phyloP scores from a whole-genome alignment of 2,113 vertebrate genomes.

The Chiloscyllium plagiosum region DNA sequence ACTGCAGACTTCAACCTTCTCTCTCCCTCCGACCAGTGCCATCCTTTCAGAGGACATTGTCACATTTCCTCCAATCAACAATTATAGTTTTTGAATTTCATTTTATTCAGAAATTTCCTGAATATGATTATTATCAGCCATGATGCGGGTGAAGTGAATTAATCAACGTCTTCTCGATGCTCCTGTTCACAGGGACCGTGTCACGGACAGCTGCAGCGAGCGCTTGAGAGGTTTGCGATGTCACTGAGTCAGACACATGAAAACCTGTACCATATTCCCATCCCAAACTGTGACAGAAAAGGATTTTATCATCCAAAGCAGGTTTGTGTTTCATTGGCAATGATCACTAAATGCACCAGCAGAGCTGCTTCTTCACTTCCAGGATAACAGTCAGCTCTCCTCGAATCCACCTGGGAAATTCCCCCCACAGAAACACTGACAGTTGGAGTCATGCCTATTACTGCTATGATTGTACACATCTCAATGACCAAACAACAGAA shows the following conservation, averaged over 20 bases:
- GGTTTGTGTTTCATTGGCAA: conserved; percentile 53
- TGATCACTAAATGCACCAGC: background rate
- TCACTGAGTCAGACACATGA: conserved; percentile 78
- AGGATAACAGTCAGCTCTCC: background rate
- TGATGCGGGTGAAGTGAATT: background rate
- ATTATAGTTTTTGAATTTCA: background rate
- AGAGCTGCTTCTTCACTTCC: background rate
- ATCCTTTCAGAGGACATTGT: background rate
- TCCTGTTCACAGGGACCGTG: conserved; percentile 65
- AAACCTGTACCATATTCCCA: conserved; percentile 80
- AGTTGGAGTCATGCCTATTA: background rate
- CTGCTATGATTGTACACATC: background rate
- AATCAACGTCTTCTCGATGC: background rate
- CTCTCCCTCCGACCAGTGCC: background rate
- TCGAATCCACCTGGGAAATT: background rate
- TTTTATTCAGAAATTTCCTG: background rate
- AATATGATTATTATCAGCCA: background rate
- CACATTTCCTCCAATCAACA: background rate
- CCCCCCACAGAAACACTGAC: background rate
- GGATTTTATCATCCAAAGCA: conserved; percentile 88
- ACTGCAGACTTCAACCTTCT: background rate
- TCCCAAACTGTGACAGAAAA: conserved; percentile 87
- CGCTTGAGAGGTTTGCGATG: conserved; percentile 72
- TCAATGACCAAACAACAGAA: background rate
- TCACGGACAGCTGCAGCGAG: conserved; percentile 78